Conservation (phyloP, 1,140 invertebrate species). For the Chelonus insularis region DNA sequence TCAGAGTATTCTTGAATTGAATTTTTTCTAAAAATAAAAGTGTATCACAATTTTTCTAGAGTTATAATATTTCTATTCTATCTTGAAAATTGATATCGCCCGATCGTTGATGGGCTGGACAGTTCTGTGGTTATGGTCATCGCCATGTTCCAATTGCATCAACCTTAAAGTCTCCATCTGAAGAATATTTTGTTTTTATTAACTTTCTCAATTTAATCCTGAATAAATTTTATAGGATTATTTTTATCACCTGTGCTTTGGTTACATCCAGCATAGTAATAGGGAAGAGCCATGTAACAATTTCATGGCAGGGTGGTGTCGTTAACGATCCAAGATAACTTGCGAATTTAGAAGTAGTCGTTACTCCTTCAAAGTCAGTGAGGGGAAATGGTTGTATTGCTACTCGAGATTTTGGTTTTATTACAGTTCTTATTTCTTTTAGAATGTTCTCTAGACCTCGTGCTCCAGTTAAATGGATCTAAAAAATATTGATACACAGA, state of each 20-base stretch:
- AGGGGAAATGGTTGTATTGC: neutral
- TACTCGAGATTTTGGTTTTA: neutral
- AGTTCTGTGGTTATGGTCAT: no score
- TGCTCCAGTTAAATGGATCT: neutral
- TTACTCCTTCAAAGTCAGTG: neutral
- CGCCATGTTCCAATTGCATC: no score
- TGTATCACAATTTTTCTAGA: no score
- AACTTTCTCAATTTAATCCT: no score
- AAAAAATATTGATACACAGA: neutral
- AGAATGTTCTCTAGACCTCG: neutral
- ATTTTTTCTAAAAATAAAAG: no score
- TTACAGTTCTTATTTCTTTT: neutral
- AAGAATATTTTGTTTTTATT: no score
- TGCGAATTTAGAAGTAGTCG: neutral
- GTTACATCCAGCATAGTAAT: neutral
- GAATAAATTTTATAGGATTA: neutral
- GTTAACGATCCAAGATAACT: conserved; percentile 15
- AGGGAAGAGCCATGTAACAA: conserved; percentile 10
- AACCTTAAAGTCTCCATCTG: no score
- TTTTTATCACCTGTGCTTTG: neutral
- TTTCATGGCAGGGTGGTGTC: conserved; percentile 12
- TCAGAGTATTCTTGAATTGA: no score
- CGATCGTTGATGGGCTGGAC: no score
- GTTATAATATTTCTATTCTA: no score
- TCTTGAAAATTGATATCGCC: no score